Conservation (phyloP, 2,888 invertebrate species). For the Sialis fuliginosa region DNA sequence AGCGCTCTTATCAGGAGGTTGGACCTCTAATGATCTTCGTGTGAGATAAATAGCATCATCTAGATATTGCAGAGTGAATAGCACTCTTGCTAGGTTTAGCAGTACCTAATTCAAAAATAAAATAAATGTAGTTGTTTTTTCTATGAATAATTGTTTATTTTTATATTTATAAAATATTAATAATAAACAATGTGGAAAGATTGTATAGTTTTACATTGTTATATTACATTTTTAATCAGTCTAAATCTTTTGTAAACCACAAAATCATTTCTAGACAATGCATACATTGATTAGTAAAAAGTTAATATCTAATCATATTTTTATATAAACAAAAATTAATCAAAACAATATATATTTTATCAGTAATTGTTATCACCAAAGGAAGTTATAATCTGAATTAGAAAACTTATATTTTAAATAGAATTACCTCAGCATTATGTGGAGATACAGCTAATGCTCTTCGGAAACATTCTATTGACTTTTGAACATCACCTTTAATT, state of each 20-base stretch:
- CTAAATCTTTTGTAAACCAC: too few species aligned
- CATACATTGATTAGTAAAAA: too few species aligned
- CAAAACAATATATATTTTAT: background rate
- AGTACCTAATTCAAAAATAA: slow-evolving; percentile 32
- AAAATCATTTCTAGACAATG: too few species aligned
- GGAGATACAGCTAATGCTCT: slow-evolving; percentile 71
- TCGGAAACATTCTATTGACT: slow-evolving; percentile 79
- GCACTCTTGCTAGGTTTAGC: slow-evolving; percentile 65
- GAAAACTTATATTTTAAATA: slow-evolving; percentile 1
- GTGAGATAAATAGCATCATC: slow-evolving; percentile 83
- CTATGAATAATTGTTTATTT: too few species aligned
- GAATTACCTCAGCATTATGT: slow-evolving; percentile 56
- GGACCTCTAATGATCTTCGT: slow-evolving; percentile 65
- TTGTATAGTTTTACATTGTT: too few species aligned
- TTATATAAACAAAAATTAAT: too few species aligned
- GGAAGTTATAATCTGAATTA: background rate
- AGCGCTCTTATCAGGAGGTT: slow-evolving; percentile 67
- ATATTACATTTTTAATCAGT: too few species aligned
- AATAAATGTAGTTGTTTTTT: too few species aligned
- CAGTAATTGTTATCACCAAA: background rate
- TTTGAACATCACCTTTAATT: slow-evolving; percentile 71
- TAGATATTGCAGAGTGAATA: slow-evolving; percentile 72
- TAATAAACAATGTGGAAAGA: too few species aligned
- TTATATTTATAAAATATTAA: too few species aligned
- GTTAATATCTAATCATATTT: too few species aligned